Conservation (phyloP, 1,140 invertebrate genomes). For the Caerostris extrusa region DNA sequence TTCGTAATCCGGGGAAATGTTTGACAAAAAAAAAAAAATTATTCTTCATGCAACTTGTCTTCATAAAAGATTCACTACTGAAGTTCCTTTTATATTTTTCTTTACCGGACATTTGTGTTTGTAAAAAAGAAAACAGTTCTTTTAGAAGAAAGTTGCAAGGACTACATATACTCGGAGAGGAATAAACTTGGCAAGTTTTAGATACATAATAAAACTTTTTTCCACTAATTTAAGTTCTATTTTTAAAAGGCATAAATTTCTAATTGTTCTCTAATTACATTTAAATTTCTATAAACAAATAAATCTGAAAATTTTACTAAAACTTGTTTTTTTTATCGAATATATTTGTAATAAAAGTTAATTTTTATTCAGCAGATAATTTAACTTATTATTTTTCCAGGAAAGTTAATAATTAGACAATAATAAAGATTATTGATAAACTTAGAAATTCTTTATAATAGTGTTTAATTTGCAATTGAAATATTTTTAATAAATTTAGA, state of each 20-base stretch:
- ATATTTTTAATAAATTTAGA: too few species aligned
- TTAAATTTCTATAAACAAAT: too few species aligned
- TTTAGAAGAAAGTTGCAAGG: not conserved
- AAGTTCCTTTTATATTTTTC: not conserved
- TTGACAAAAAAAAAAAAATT: constrained; percentile 17
- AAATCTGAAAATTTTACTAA: too few species aligned
- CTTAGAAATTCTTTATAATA: too few species aligned
- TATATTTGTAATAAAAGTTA: too few species aligned
- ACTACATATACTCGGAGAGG: not conserved
- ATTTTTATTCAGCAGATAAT: too few species aligned
- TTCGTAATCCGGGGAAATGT: constrained; percentile 19
- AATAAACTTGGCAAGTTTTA: not conserved
- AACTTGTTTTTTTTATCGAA: too few species aligned
- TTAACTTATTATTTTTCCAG: too few species aligned
- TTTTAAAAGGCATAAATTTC: not conserved
- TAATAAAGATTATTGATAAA: too few species aligned
- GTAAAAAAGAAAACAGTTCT: not conserved
- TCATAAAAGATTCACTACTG: constrained; percentile 55
- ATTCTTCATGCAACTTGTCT: constrained; percentile 56
- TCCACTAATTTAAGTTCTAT: not conserved
- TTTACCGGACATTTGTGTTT: not conserved
- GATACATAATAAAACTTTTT: constrained; percentile 8
- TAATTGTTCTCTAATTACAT: too few species aligned
- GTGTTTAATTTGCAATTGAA: too few species aligned
- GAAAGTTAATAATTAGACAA: too few species aligned